Evolutionary conservation across 2,888 invertebrate species (phyloP).

Genomic region (Silvanus unidentatus): DNA sequence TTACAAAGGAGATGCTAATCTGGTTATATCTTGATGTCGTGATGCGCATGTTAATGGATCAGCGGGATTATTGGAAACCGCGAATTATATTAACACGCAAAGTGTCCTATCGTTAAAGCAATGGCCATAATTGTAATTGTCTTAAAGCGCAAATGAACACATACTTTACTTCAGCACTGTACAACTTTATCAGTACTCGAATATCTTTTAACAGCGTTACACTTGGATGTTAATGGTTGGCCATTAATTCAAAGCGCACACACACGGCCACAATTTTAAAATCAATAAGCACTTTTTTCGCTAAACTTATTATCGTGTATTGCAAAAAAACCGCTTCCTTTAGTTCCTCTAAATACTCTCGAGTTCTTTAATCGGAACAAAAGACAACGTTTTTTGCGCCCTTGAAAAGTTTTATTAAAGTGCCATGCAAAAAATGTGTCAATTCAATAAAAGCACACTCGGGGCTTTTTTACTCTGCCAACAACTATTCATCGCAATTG

Average conservation of each 20-base stretch:
- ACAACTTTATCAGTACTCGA: background rate
- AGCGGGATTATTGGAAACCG: conserved; percentile 36
- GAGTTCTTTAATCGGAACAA: no score
- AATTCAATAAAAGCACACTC: no score
- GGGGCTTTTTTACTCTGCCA: no score
- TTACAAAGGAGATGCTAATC: conserved; percentile 38
- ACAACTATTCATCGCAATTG: no score
- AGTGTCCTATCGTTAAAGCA: conserved; percentile 39
- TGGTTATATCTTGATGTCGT: conserved; percentile 35
- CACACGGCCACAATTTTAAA: no score
- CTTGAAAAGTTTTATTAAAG: no score
- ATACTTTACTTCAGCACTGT: conserved; percentile 13
- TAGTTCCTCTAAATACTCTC: no score
- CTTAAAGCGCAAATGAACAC: conserved; percentile 29
- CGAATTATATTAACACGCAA: conserved; percentile 43
- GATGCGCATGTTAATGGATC: conserved; percentile 38
- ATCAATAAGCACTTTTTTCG: background rate
- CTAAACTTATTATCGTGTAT: background rate
- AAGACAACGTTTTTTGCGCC: no score
- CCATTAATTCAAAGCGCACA: background rate
- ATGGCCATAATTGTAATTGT: conserved; percentile 33
- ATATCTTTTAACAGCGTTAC: conserved; percentile 1
- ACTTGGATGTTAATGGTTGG: background rate
- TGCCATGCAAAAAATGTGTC: no score
- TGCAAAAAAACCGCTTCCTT: no score